phyloP scores from a whole-genome alignment of 1,140 invertebrate species.

The Macrocentrus cingulum region DNA sequence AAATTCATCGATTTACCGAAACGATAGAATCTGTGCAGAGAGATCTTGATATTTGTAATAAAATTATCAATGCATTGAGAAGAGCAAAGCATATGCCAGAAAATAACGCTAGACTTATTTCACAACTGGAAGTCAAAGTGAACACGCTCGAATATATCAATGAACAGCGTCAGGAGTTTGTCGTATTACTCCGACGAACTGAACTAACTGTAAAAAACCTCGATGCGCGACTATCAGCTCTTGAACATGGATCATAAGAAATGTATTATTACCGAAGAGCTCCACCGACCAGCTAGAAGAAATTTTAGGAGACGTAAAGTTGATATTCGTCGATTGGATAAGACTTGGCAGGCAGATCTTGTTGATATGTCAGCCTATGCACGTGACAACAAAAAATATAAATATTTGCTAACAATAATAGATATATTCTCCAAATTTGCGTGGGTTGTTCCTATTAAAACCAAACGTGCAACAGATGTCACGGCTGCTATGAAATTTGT shows the following conservation, averaged over 20 bases:
- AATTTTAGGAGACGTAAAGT: conserved; percentile 20
- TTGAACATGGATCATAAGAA: neutral
- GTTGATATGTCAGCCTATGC: conserved; percentile 20
- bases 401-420: conserved; percentile 19
- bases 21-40: no score
- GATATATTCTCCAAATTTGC: conserved; percentile 24
- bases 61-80: neutral
- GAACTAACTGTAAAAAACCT: neutral
- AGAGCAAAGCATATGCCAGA: no score
- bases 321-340: conserved; percentile 9
- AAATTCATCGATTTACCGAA: neutral
- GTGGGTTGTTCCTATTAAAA: conserved; percentile 35
- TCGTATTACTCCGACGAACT: no score
- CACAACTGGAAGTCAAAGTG: neutral
- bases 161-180: no score
- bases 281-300: conserved; percentile 5
- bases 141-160: no score
- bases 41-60: no score
- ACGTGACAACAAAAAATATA: neutral
- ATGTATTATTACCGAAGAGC: neutral
- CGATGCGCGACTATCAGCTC: neutral
- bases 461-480: conserved; percentile 31
- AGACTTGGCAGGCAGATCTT: conserved; percentile 22
- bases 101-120: no score
- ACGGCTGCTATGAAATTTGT: conserved; percentile 2